phyloP scores from a whole-genome alignment of 2,113 vertebrate genomes.

The Pardalotus punctatus region DNA sequence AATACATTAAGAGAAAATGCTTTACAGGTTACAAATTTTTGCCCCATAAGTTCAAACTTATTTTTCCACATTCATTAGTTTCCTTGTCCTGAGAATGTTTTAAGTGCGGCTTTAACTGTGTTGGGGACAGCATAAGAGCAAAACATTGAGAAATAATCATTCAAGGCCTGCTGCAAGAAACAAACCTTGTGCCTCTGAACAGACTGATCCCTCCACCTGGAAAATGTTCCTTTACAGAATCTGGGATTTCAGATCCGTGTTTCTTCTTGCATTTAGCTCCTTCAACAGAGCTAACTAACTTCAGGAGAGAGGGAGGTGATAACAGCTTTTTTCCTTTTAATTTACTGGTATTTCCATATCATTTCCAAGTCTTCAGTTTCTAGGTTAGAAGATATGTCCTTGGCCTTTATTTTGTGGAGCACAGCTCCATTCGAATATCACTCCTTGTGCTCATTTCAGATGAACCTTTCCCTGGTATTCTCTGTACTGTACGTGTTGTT shows the following conservation, averaged over 20 bases:
- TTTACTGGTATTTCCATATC: background rate
- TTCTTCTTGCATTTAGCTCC: background rate
- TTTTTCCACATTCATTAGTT: background rate
- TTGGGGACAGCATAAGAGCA: background rate
- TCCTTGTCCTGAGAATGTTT: background rate
- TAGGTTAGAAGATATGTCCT: background rate
- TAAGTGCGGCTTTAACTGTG: background rate
- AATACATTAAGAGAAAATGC: background rate
- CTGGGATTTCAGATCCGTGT: background rate
- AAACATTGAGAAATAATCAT: background rate
- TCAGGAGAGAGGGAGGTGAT: background rate
- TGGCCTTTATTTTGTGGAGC: background rate
- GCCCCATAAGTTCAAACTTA: background rate
- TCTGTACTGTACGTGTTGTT: background rate
- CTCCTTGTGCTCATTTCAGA: background rate
- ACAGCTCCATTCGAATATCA: background rate
- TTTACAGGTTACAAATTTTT: background rate
- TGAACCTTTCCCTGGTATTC: background rate
- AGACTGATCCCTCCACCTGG: conserved; percentile 13
- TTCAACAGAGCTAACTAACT: background rate
- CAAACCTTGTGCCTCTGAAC: background rate
- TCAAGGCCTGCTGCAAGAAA: background rate
- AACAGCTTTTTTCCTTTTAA: background rate
- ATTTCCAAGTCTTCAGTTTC: background rate
- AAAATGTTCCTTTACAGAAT: background rate